A percentile compares a stretch with the other conserved stretches of the same genome.
These are phyloP conservation scores for Piaya cayana DNA, from an alignment of 2,113 vertebrate species.

Conservation along the genomic window DNA sequence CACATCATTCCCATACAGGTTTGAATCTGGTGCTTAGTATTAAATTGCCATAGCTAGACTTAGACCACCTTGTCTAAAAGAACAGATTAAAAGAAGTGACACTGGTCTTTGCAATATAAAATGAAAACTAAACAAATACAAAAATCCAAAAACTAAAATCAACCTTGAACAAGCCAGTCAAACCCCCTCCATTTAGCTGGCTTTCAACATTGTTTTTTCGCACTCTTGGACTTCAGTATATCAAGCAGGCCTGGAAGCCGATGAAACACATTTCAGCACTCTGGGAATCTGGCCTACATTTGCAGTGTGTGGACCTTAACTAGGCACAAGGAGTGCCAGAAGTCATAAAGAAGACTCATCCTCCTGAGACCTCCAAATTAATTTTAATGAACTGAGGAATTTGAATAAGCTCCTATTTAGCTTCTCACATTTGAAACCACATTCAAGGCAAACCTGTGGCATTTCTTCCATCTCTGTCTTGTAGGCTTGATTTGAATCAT, in stretches of 20 bases:
- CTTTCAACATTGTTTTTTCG: neutral
- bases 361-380: slow-evolving; percentile 47
- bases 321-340: neutral
- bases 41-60: neutral
- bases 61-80: neutral
- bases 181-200: slow-evolving; percentile 1
- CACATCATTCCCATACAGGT: neutral
- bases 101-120: neutral
- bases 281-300: neutral
- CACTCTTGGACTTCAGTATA: neutral
- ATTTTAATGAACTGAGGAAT: slow-evolving; percentile 52
- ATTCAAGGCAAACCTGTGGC: neutral
- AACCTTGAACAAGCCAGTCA: neutral
- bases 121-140: neutral
- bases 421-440: neutral
- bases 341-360: neutral
- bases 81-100: neutral
- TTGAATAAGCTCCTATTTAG: slow-evolving; percentile 29
- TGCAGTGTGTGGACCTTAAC: neutral
- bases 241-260: neutral
- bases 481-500: neutral
- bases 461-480: neutral
- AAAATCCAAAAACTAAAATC: neutral
- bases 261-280: slow-evolving; percentile 6
- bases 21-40: neutral